Conservation (phyloP, 2,113 vertebrate genomes). For the Saguinus imperator region DNA sequence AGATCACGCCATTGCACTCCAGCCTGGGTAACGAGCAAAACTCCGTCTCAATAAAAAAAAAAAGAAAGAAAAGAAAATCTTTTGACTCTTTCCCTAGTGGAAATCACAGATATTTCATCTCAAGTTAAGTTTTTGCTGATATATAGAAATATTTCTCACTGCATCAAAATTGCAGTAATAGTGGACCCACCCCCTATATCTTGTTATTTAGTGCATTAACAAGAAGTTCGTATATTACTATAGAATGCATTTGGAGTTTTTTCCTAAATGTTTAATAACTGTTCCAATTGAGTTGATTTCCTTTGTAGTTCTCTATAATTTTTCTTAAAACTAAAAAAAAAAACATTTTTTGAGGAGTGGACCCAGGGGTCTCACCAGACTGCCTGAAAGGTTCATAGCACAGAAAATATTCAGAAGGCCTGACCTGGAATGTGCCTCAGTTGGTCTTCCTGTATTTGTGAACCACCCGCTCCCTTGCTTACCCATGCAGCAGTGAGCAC, state of each 20-base stretch:
- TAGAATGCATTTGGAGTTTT: neutral
- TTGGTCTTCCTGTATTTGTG: neutral
- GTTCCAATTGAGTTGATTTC: neutral
- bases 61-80: no score
- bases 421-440: neutral
- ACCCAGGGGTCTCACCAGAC: neutral
- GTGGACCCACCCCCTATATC: neutral
- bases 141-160: neutral
- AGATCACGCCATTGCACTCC: no score
- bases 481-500: neutral
- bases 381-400: fast-evolving
- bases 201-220: neutral
- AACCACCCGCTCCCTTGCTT: neutral
- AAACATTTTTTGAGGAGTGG: neutral
- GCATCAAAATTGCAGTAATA: fast-evolving
- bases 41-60: no score
- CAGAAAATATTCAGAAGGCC: neutral
- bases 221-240: no score
- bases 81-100: neutral
- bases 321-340: neutral
- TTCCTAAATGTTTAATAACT: neutral
- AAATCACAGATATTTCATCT: neutral
- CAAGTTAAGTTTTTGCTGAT: neutral
- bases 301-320: neutral
- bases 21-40: no score